These are phyloP conservation scores for Adela reaumurella DNA, from an alignment of 2,888 invertebrate species.

Conservation along the genomic window DNA sequence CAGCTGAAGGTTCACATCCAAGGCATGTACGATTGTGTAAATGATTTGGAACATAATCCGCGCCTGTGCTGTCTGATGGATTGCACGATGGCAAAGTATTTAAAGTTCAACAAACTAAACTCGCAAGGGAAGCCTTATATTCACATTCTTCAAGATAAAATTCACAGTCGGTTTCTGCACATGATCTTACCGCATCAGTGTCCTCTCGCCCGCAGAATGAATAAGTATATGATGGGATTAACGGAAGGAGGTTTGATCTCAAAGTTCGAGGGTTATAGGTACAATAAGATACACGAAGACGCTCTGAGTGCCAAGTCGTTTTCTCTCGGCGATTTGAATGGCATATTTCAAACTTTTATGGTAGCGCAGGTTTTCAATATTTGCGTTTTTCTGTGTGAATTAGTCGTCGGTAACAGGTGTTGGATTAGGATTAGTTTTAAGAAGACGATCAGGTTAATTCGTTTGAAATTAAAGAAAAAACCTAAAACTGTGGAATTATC, in stretches of 20 bases:
- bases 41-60: conserved; percentile 25
- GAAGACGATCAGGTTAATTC: too few relatives aligned
- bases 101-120: conserved; percentile 30
- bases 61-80: conserved; percentile 38
- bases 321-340: conserved; percentile 26
- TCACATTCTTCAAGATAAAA: conserved; percentile 35
- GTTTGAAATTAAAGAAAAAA: too few relatives aligned
- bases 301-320: conserved; percentile 24
- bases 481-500: too few relatives aligned
- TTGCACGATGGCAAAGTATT: conserved; percentile 34
- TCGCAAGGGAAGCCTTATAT: conserved; percentile 37
- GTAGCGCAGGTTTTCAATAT: conserved; percentile 17
- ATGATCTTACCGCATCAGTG: conserved; percentile 32
- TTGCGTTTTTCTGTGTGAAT: conserved; percentile 27
- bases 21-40: conserved; percentile 27
- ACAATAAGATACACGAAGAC: conserved; percentile 32
- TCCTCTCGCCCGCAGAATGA: conserved; percentile 25
- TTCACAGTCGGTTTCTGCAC: conserved; percentile 37
- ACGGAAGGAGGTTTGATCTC: conserved; percentile 37
- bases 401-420: conserved; percentile 13
- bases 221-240: conserved; percentile 26
- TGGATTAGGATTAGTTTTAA: too few relatives aligned
- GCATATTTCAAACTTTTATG: conserved; percentile 26
- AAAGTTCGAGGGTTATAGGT: conserved; percentile 44
- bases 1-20: conserved; percentile 25